Evolutionary conservation across 2,797 vertebrate genomes (phyloP), one percentile per base, ranked within the genome.

Genomic region (Aeoliscus strigatus): DNA sequence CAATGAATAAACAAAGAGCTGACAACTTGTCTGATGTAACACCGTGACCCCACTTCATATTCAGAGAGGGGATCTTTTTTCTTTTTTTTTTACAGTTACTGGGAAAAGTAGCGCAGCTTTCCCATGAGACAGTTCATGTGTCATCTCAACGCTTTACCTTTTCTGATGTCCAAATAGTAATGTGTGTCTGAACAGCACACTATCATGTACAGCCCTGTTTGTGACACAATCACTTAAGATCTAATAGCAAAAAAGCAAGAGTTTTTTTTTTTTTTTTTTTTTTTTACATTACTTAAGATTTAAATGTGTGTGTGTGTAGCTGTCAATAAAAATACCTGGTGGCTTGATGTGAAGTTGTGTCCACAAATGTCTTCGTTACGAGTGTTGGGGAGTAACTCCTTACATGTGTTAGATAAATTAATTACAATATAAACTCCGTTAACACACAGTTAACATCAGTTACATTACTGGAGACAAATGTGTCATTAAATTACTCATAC

Each of bases 1-100:
- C 75, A 85, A 84, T 84, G 85, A 86, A 82, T 85, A 87, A 81
- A 86, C 82, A 86, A 85, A 84, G 79, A 80, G 56, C 79, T 84
- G 84, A 86, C 84, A 88, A 83, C 75, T 73, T 77, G 82, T 83
- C 84, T 85, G 81, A 86, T 85, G 79, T 79, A 83, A 84, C 80
- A 85, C 77, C 52, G 8, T 87, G 85, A 87, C 87, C 84, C 79
- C 67, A 58, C 81, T 74, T 84, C 80, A 75, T 80, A 81, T 83
- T 80, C 81, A 80, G 72, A 81, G 61, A 77, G 30, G 45, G 65
- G 66, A 57, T 79, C 60, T 78, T 85, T 80, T 82, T 23, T 6
- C 18, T 32, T 29, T 30, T 23, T 30, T 7, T 26, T 24, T 39
- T 82, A 80, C 80, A 81, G 81, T 84, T 80, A 73, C 76, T 70